Base-by-base conservation (phyloP, 2,113 vertebrate species). In the Deroptyus accipitrinus region DNA sequence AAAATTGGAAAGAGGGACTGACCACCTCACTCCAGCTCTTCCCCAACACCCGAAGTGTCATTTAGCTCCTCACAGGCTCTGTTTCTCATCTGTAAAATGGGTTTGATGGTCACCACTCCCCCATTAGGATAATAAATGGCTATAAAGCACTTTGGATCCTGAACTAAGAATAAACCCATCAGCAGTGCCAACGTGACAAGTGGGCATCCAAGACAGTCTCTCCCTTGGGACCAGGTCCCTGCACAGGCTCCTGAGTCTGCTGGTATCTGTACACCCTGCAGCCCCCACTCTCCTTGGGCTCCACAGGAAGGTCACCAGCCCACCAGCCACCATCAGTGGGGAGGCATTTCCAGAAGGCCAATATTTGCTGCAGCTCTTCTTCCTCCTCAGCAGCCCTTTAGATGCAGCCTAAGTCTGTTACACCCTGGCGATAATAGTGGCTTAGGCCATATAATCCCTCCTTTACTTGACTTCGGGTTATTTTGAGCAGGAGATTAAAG, bases 401-500 rank as follows among this genome's bases (percentile, higher is more conserved):
- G 54, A 90, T 79, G 61, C 39, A 55, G 57, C 85, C 83, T 93
- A 86, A 97, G 93, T 94, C 93, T 88, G 95, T 94, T 89, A 94
- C 63, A 74, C 75, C 75, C 87, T 8, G 46, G 81, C 13, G 33
- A 93, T 73, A 90, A 97, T 94, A 93, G 74, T 79, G 96, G 93
- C 89, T 97, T 88, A 95, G 95, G 79, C 41, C 62, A 88, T 72
- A 72, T 98, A 98, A 98, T 98, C 98, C 96, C 98, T 97, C 94
- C 96, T 98, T 97, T 95, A 90, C 96, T 97, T 96, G 97, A 97
- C 97, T 97, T 96, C 97, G 96, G 91, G 97, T 97, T 98, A 98
- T 98, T 98, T 97, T 97, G 97, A 98, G 98, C 94, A 95, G 97
- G 96, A 98, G 98, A 98, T 98, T 98, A 98, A 76, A 95, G 88